Evolutionary conservation across 1,140 invertebrate species (phyloP).

Genomic region (Neodiprion fabricii): DNA sequence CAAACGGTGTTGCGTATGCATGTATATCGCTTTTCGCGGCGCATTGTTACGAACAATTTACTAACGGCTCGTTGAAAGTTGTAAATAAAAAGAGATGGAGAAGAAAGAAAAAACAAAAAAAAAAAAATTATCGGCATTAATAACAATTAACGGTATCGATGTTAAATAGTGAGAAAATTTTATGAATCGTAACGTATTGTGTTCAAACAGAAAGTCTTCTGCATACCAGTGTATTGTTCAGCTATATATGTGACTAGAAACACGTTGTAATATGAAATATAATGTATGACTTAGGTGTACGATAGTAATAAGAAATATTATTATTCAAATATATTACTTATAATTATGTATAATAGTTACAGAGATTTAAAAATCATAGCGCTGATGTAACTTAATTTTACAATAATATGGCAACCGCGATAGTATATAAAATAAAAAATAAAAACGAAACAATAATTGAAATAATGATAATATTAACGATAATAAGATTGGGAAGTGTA

Average conservation of each 20-base stretch:
- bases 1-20: too few species aligned
- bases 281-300: slow-evolving; percentile 47
- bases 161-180: too few species aligned
- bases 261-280: slow-evolving; percentile 38
- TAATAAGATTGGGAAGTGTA: neutral
- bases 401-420: slow-evolving; percentile 36
- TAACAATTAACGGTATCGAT: too few species aligned
- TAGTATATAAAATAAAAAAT: slow-evolving; percentile 20
- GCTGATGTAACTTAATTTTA: slow-evolving; percentile 28
- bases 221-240: slow-evolving; percentile 28
- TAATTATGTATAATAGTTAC: neutral
- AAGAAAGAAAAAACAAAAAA: too few species aligned
- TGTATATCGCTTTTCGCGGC: too few species aligned
- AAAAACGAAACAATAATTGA: slow-evolving; percentile 14
- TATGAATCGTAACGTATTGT: too few species aligned
- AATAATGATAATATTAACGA: neutral
- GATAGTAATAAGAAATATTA: slow-evolving; percentile 40
- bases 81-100: too few species aligned
- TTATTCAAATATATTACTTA: slow-evolving; percentile 25
- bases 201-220: too few species aligned
- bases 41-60: too few species aligned
- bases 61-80: too few species aligned
- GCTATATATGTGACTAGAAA: slow-evolving; percentile 51
- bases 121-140: too few species aligned
- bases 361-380: slow-evolving; percentile 19